Conservation (phyloP, 2,888 invertebrate genomes). For the Lepidonotus clava region DNA sequence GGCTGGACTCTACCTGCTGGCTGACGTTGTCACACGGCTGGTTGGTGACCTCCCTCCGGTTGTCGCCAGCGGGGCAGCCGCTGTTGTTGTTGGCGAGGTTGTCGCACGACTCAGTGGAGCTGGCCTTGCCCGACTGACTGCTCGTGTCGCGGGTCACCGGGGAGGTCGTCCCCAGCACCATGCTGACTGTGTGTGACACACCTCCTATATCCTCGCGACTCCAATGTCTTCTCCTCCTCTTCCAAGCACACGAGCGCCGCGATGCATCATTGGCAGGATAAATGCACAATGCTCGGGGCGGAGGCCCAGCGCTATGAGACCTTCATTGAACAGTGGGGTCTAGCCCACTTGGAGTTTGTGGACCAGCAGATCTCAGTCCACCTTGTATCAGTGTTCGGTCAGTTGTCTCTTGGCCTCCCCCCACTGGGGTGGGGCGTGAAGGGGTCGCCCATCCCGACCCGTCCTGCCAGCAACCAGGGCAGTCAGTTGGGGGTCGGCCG, state of each 20-base stretch:
- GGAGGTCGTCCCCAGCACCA: constrained; percentile 26
- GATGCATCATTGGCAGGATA: not conserved
- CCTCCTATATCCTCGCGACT: constrained; percentile 1
- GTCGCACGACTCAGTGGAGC: not conserved
- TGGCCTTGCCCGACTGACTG: not conserved
- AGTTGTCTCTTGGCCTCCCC: too few species aligned
- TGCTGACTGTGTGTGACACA: not conserved
- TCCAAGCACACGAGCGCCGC: constrained; percentile 10
- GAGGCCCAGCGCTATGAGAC: too few species aligned
- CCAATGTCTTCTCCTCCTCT: constrained; percentile 6
- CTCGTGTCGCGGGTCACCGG: not conserved
- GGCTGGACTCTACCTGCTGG: not conserved
- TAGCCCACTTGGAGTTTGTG: too few species aligned
- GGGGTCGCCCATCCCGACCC: too few species aligned
- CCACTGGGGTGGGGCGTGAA: too few species aligned
- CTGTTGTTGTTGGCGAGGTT: not conserved
- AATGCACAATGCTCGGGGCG: not conserved
- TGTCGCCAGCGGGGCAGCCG: not conserved
- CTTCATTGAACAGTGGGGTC: too few species aligned
- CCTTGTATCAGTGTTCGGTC: too few species aligned
- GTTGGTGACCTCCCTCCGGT: not conserved
- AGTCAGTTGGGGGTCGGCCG: too few species aligned
- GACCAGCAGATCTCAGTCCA: too few species aligned
- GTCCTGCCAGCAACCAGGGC: too few species aligned
- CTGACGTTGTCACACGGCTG: not conserved